Evolutionary conservation across 2,888 invertebrate species (phyloP).

Genomic region (Beris chalybata): DNA sequence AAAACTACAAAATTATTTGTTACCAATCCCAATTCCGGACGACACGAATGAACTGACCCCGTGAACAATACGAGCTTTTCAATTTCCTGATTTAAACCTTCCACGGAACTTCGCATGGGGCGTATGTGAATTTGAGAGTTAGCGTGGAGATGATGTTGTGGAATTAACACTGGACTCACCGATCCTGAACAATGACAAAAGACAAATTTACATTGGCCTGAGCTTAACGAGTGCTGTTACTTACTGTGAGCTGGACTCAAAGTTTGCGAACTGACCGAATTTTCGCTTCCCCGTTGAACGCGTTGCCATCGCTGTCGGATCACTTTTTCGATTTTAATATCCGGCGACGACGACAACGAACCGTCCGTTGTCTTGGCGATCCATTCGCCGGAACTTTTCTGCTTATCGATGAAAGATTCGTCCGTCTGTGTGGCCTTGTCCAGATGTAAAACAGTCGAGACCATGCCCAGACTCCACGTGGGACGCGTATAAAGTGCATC

Average conservation of each 20-base stretch:
- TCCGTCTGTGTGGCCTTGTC: slow-evolving; percentile 80
- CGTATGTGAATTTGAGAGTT: slow-evolving; percentile 58
- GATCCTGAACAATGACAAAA: slow-evolving; percentile 5
- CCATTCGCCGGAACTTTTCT: slow-evolving; percentile 21
- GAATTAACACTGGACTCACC: slow-evolving; percentile 61
- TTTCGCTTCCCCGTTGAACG: slow-evolving; percentile 59
- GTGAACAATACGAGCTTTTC: slow-evolving; percentile 73
- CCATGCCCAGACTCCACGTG: slow-evolving; percentile 68
- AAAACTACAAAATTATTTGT: neutral
- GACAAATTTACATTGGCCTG: neutral
- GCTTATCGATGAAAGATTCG: slow-evolving; percentile 39
- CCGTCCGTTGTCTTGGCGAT: slow-evolving; percentile 5
- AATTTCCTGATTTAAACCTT: slow-evolving; percentile 85
- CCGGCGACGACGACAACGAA: slow-evolving; percentile 43
- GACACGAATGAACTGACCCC: slow-evolving; percentile 42
- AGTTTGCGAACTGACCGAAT: slow-evolving; percentile 42
- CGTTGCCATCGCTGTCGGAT: slow-evolving; percentile 62
- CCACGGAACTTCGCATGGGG: slow-evolving; percentile 80
- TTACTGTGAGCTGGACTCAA: slow-evolving; percentile 41
- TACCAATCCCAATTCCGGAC: slow-evolving; percentile 42
- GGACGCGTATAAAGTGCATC: slow-evolving; percentile 79
- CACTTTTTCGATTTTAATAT: slow-evolving; percentile 64
- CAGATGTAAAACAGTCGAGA: slow-evolving; percentile 61
- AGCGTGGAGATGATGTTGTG: slow-evolving; percentile 54
- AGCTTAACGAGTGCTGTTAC: neutral